Evolutionary conservation across 2,113 vertebrate genomes (phyloP).

Genomic region (Grantiella picta): DNA sequence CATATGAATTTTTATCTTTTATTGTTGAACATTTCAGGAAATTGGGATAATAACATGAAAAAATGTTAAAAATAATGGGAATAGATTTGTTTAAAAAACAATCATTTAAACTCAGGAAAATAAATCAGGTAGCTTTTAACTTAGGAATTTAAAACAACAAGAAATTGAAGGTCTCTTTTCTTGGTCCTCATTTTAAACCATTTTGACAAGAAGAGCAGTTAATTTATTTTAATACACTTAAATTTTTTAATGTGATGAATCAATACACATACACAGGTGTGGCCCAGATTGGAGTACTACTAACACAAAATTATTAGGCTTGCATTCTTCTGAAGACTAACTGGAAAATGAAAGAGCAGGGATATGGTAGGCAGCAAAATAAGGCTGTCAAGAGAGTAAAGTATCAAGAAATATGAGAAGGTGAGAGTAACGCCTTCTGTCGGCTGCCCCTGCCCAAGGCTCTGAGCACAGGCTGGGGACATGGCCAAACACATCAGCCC

Average conservation of each 20-base stretch:
- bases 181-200: neutral
- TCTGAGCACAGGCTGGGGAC: neutral
- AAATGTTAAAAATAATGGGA: neutral
- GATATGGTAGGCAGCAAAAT: neutral
- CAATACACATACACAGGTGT: neutral
- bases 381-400: neutral
- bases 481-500: neutral
- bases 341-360: neutral
- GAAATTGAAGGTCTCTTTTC: neutral
- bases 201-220: neutral
- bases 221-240: neutral
- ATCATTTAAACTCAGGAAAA: neutral
- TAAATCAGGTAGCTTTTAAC: neutral
- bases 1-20: neutral
- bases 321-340: neutral
- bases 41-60: neutral
- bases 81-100: neutral
- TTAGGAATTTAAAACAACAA: neutral
- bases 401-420: neutral
- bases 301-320: neutral
- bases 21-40: neutral
- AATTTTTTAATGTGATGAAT: neutral
- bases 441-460: neutral
- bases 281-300: neutral
- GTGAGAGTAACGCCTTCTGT: neutral